These are phyloP conservation scores for Ecdyonurus torrentis DNA, from an alignment of 2,888 invertebrate genomes.

Conservation along the genomic window DNA sequence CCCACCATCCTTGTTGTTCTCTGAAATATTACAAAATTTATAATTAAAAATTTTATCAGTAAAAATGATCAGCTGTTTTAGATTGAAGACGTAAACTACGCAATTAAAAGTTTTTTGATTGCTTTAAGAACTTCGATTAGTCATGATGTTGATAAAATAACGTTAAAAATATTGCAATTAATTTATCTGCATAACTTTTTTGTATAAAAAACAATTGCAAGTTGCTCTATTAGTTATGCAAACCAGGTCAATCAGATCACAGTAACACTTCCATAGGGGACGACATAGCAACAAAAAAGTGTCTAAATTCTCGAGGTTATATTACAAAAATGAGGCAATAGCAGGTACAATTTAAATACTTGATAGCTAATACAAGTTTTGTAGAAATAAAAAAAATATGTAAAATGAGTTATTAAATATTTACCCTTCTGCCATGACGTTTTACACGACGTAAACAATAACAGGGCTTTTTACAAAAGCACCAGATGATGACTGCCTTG, in stretches of 20 bases:
- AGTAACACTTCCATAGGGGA: not conserved
- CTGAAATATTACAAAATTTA: not conserved
- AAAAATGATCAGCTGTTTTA: not conserved
- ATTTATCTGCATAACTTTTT: too few relatives aligned
- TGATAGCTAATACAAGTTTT: too few relatives aligned
- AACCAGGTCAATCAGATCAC: not conserved
- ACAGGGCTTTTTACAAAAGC: not conserved
- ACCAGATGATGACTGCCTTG: not conserved
- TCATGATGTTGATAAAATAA: too few relatives aligned
- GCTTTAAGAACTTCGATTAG: too few relatives aligned
- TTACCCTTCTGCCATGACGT: not conserved
- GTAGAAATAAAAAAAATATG: not conserved
- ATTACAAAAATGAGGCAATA: not conserved
- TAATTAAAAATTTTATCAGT: too few relatives aligned
- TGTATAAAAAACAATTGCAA: too few relatives aligned
- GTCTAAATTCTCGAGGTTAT: too few relatives aligned
- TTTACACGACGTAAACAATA: not conserved
- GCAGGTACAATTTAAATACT: not conserved
- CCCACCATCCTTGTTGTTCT: slow-evolving; percentile 24
- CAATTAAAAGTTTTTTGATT: too few relatives aligned
- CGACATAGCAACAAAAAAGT: too few relatives aligned
- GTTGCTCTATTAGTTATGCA: not conserved
- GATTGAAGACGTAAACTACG: too few relatives aligned
- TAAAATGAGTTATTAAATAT: not conserved
- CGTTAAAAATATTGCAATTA: too few relatives aligned